A percentile compares a stretch with the other conserved stretches of the same genome.
Conservation (phyloP, 2,113 vertebrate species). For the Rallus limicola region DNA sequence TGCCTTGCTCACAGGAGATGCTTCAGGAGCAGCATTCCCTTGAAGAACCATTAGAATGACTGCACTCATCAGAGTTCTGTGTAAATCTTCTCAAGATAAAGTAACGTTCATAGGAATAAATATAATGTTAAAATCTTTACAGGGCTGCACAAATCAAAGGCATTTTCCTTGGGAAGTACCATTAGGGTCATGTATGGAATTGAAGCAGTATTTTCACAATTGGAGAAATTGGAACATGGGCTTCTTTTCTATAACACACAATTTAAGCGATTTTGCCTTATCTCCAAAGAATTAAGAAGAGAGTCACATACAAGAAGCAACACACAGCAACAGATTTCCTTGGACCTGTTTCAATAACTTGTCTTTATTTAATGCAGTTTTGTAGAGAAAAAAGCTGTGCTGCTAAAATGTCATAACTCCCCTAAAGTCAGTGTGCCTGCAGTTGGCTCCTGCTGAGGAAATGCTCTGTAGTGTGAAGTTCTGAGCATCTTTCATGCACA, state of each 20-base stretch:
- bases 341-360: neutral
- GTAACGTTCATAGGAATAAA: neutral
- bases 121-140: neutral
- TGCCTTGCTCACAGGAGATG: neutral
- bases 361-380: neutral
- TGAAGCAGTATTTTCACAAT: neutral
- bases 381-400: neutral
- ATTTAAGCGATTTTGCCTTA: neutral
- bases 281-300: neutral
- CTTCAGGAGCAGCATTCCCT: neutral
- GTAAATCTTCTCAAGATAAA: neutral
- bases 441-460: neutral
- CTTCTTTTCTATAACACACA: neutral
- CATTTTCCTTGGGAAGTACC: neutral
- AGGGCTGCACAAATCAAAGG: neutral
- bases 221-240: neutral
- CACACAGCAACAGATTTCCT: neutral
- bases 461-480: neutral
- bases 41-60: neutral
- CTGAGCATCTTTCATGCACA: neutral
- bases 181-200: neutral
- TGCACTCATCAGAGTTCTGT: neutral
- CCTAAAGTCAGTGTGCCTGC: neutral
- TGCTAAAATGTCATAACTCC: neutral
- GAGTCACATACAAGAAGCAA: neutral